Evolutionary conservation across 2,888 invertebrate species (phyloP).

Genomic region (Nephrotoma appendiculata): DNA sequence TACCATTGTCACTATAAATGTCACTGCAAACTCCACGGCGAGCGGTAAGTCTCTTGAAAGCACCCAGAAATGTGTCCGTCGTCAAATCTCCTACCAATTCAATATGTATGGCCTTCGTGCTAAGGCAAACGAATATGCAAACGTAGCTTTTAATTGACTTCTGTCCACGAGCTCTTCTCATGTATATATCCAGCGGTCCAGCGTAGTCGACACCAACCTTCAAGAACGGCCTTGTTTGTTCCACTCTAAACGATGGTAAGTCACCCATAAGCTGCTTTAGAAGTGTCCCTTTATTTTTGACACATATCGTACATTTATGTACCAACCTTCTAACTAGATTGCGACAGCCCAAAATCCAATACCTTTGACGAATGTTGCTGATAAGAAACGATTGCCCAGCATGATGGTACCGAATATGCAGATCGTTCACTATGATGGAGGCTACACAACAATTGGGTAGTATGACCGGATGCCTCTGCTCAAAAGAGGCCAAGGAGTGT

Average conservation of each 20-base stretch:
- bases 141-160: conserved; percentile 16
- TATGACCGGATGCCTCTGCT: conserved; percentile 14
- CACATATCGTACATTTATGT: conserved; percentile 10
- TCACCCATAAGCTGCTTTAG: conserved; percentile 15
- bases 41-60: conserved; percentile 7
- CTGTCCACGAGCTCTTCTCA: conserved; percentile 11
- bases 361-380: conserved; percentile 10
- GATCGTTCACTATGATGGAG: not conserved
- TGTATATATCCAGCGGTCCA: conserved; percentile 12
- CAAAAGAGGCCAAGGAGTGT: conserved; percentile 8
- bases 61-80: conserved; percentile 17
- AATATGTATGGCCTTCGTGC: conserved; percentile 11
- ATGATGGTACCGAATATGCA: conserved; percentile 11
- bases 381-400: conserved; percentile 12
- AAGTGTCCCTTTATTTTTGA: not conserved
- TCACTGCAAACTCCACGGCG: no score
- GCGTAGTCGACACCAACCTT: conserved; percentile 14
- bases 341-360: conserved; percentile 13
- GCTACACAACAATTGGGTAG: conserved; percentile 6
- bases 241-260: conserved; percentile 12
- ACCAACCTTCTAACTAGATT: conserved; percentile 2
- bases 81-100: not conserved
- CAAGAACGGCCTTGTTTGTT: conserved; percentile 9
- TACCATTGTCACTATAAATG: no score
- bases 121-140: conserved; percentile 17